Percentiles rank a stretch among this genome's conserved stretches.
Conservation (phyloP, 1,140 invertebrate species). For the Daktulosphaira vitifoliae region DNA sequence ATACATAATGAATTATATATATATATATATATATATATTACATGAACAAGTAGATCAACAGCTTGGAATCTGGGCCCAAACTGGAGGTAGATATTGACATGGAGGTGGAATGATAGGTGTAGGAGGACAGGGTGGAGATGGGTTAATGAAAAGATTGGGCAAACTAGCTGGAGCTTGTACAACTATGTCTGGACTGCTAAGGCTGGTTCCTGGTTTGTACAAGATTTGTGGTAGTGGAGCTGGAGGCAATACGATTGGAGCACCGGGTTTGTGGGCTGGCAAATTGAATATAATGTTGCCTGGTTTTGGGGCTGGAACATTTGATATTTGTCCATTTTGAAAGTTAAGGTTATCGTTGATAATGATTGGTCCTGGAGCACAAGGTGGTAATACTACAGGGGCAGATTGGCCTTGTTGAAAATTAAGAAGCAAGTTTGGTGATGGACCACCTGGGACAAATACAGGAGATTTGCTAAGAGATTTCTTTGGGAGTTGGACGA, state of each 20-base stretch:
- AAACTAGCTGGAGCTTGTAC: too few species aligned
- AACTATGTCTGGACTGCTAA: too few species aligned
- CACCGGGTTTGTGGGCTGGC: neutral
- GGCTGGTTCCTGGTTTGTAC: too few species aligned
- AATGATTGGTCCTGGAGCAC: neutral
- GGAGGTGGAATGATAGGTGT: too few species aligned
- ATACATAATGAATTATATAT: too few species aligned
- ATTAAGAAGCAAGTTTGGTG: conserved; percentile 6
- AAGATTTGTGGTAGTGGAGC: neutral
- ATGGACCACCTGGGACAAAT: neutral
- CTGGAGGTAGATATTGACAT: too few species aligned
- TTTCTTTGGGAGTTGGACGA: neutral
- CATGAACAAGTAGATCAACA: too few species aligned
- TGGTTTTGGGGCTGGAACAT: neutral
- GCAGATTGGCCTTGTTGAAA: neutral
- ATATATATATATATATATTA: too few species aligned
- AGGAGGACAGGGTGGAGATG: too few species aligned
- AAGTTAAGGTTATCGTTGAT: neutral
- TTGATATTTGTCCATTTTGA: neutral
- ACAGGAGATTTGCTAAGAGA: neutral
- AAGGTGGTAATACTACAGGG: neutral
- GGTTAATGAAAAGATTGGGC: too few species aligned
- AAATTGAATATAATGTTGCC: neutral
- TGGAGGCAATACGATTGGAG: neutral
- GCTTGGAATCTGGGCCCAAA: too few species aligned